Conservation (phyloP, 2,888 invertebrate genomes). For the Branchipolynoe longqiensis region DNA sequence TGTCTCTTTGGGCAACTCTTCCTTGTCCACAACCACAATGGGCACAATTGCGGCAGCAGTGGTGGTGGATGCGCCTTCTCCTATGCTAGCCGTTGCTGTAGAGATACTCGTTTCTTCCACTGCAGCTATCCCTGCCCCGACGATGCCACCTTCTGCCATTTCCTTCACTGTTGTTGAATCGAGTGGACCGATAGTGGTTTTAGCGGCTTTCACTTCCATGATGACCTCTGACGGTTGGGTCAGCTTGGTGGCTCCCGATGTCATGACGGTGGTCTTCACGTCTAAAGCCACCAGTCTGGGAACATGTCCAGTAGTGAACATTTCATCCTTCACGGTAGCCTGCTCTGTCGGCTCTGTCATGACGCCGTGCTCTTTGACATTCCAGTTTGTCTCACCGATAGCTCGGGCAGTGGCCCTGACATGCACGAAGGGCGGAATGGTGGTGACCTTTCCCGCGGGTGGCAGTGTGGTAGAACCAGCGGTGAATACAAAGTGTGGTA, state of each 20-base stretch:
- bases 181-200: too few relatives aligned
- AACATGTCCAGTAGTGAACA: background rate
- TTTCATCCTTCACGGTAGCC: background rate
- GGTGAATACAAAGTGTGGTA: conserved; percentile 16
- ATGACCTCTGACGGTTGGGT: background rate
- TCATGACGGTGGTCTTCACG: background rate
- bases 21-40: background rate
- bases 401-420: background rate
- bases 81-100: background rate
- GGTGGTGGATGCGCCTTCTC: background rate
- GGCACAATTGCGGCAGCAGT: background rate
- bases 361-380: background rate
- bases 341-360: background rate
- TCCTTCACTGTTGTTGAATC: too few relatives aligned
- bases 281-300: background rate
- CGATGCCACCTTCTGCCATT: too few relatives aligned
- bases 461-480: conserved; percentile 24
- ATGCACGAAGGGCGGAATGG: background rate
- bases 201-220: too few relatives aligned
- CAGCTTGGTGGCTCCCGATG: background rate
- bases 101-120: too few relatives aligned
- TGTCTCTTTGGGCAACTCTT: background rate
- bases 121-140: too few relatives aligned
- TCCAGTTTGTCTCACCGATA: background rate
- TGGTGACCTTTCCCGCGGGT: background rate